Base-by-base conservation (phyloP, 2,888 invertebrate species). In the Resseliella maxima region DNA sequence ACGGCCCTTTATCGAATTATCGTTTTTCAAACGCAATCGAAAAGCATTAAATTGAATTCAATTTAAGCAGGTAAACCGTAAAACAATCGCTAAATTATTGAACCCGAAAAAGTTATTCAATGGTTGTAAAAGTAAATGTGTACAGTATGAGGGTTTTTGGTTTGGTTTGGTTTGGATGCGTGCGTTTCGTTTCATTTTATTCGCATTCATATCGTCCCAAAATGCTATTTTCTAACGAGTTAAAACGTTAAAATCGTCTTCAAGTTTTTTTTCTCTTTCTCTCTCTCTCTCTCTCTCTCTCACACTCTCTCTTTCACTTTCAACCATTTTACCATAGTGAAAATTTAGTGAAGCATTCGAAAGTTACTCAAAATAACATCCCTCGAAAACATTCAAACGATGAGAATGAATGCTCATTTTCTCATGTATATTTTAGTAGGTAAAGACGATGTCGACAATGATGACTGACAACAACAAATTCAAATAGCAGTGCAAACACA, bases 51-150 rank as follows among this genome's bases (percentile, higher is more conserved):
- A 72, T 35, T 36, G 15, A 72, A 72, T 72, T 72, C 72, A 72
- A 72, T 72, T 72, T 35, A 72, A 72, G 72, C 72, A 72, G 72
- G 72, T 72, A 72, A 72, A 72, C 72, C 72, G 72, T 35, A 72
- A 72, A 72, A 72, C 72, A 72, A 72, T 72, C 72, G 72, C 72
- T 72, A 36, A 72, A 72, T 72, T 72, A 72, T 72, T 72, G 72
- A 72, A 72, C 3, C 72, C 31, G 72, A 72, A 72, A 31, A 72
- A 72, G 46, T 50, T 50, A 50, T 50, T 50, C 46, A 18, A 15
- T 50, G 46, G 18, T n/a, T n/a, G n/a, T n/a, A n/a, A n/a, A n/a
- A n/a, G n/a, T n/a, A n/a, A 41, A 41, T 41, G 41, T 5, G 41
- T 41, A 50, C 2, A 50, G 46, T 8, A 15, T 50, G 46, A 50